Evolutionary conservation across 2,888 invertebrate species (phyloP).

Genomic region (Trypoxylon attenuatum): DNA sequence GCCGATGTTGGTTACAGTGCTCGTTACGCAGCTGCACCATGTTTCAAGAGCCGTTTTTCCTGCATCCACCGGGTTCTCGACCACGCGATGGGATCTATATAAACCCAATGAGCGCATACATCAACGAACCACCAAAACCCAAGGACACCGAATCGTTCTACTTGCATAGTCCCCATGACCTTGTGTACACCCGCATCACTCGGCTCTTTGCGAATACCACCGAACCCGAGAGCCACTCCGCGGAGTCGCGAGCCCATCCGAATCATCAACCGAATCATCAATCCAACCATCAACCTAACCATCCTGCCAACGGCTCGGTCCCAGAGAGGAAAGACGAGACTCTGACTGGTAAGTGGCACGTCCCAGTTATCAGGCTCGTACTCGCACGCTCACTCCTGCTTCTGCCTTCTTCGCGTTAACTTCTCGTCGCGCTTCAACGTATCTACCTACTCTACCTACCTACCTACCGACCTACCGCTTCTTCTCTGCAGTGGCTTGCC

Average conservation of each 20-base stretch:
- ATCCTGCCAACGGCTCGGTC: conserved; percentile 45
- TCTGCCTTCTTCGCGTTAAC: conserved; percentile 20
- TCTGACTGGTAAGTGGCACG: conserved; percentile 71
- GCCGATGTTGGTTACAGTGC: conserved; percentile 58
- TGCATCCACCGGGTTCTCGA: conserved; percentile 70
- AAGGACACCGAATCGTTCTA: conserved; percentile 83
- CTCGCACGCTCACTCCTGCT: too few relatives aligned
- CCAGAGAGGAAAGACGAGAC: conserved; percentile 70
- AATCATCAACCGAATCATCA: too few relatives aligned
- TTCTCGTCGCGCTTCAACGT: conserved; percentile 50
- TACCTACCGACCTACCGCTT: background rate
- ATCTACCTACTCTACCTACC: conserved; percentile 36
- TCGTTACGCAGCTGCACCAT: conserved; percentile 67
- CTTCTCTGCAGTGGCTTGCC: background rate
- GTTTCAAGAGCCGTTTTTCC: conserved; percentile 73
- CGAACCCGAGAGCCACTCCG: background rate
- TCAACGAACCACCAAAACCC: conserved; percentile 62
- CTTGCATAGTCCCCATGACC: conserved; percentile 87
- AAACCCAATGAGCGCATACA: conserved; percentile 83
- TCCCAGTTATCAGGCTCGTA: conserved; percentile 52
- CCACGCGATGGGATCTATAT: conserved; percentile 89
- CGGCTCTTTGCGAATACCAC: conserved; percentile 83
- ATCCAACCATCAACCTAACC: too few relatives aligned
- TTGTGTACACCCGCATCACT: conserved; percentile 88
- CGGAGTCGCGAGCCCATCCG: too few relatives aligned